Conservation (phyloP, 1,140 invertebrate genomes). For the Dolichoris vasculosae region DNA sequence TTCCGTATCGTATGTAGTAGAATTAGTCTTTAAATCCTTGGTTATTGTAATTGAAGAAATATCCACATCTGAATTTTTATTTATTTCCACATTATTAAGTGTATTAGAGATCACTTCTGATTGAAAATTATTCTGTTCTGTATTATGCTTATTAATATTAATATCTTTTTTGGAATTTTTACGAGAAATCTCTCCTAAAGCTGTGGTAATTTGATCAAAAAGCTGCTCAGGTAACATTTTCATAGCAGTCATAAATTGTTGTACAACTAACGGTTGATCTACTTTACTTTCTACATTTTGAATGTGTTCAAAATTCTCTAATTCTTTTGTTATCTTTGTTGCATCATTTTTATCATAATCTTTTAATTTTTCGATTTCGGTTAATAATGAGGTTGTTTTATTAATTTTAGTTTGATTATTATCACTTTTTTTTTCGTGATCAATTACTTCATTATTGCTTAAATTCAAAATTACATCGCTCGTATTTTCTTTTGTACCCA, state of each 20-base stretch:
- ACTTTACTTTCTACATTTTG: neutral
- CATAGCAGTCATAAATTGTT: slow-evolving; percentile 66
- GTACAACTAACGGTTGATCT: slow-evolving; percentile 58
- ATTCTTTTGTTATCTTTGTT: neutral
- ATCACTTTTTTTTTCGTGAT: neutral
- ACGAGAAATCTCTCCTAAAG: slow-evolving; percentile 63
- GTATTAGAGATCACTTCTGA: neutral
- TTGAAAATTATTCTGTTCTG: neutral
- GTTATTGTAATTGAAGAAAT: neutral
- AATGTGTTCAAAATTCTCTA: neutral
- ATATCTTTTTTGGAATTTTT: slow-evolving; percentile 48
- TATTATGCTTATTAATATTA: neutral
- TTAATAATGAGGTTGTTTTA: neutral
- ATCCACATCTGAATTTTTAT: neutral
- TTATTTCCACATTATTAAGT: neutral
- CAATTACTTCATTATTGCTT: neutral
- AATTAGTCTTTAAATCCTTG: neutral
- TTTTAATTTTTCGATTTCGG: neutral
- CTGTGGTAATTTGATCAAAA: slow-evolving; percentile 64
- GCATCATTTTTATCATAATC: neutral
- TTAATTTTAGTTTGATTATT: neutral
- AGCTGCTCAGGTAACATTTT: slow-evolving; percentile 69
- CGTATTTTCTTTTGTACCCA: neutral
- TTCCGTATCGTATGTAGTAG: neutral
- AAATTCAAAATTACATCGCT: neutral